Percentiles rank a stretch among this genome's conserved stretches.
Evolutionary conservation across 2,113 vertebrate species (phyloP).

Genomic region (Solenodon paradoxus): DNA sequence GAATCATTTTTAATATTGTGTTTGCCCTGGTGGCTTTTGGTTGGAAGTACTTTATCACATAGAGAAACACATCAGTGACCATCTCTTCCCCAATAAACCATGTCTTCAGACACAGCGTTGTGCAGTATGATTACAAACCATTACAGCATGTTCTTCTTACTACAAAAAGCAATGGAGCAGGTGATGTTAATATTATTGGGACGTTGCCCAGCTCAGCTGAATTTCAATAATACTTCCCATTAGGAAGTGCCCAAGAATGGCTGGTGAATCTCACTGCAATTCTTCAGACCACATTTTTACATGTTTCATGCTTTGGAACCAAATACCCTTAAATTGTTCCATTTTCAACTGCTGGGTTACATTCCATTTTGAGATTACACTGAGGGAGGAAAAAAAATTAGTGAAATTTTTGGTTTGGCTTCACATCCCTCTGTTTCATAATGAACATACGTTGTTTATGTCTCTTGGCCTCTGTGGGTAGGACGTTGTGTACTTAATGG

Average conservation of each 20-base stretch:
- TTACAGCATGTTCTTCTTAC: not conserved
- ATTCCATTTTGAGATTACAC: constrained; percentile 65
- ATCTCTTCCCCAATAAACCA: constrained; percentile 38
- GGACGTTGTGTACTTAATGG: constrained; percentile 6
- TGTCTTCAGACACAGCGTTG: constrained; percentile 39
- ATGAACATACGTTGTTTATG: constrained; percentile 48
- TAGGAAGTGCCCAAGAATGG: constrained; percentile 37
- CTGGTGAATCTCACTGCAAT: constrained; percentile 27
- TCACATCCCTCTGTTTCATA: constrained; percentile 56
- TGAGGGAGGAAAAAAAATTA: not conserved
- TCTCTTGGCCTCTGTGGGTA: constrained; percentile 1
- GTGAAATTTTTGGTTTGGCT: constrained; percentile 56
- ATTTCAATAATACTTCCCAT: constrained; percentile 38
- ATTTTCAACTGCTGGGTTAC: constrained; percentile 64
- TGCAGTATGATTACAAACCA: constrained; percentile 14
- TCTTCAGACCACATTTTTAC: constrained; percentile 54
- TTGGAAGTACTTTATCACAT: constrained; percentile 21
- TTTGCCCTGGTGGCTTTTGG: constrained; percentile 6
- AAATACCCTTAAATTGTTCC: constrained; percentile 52
- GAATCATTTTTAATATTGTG: constrained; percentile 24
- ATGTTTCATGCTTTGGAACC: constrained; percentile 65
- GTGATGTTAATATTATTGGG: constrained; percentile 25
- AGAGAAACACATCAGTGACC: constrained; percentile 26
- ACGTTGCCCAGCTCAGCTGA: constrained; percentile 12
- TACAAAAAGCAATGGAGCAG: constrained; percentile 45